phyloP scores from a whole-genome alignment of 2,888 invertebrate species.

The Lepidochrysops patricia region DNA sequence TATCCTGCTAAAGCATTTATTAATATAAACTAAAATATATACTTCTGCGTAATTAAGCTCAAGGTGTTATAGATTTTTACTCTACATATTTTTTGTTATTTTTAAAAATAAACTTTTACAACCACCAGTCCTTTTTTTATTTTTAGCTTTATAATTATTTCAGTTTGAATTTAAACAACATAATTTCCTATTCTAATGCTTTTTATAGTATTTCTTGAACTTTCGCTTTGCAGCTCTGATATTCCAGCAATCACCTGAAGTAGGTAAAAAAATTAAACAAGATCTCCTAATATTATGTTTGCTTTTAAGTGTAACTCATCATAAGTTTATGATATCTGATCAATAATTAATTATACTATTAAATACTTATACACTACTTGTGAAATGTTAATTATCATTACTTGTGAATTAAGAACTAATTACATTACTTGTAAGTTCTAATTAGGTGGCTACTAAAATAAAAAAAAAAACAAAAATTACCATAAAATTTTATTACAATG shows the following conservation, averaged over 20 bases:
- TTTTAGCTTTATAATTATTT: neutral
- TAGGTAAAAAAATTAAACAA: neutral
- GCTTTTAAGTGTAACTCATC: no score
- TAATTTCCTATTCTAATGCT: conserved; percentile 48
- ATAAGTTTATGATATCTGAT: no score
- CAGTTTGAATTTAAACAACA: conserved; percentile 33
- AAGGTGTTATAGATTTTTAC: no score
- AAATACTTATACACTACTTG: no score
- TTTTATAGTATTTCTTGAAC: conserved; percentile 55
- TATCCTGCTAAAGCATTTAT: neutral
- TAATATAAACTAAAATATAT: neutral
- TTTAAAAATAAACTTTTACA: neutral
- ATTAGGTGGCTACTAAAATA: neutral
- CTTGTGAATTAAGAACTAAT: neutral
- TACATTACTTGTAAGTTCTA: neutral
- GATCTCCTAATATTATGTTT: no score
- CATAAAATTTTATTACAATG: conserved; percentile 38
- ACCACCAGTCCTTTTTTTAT: neutral
- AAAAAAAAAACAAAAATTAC: conserved; percentile 29
- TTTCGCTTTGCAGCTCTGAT: conserved; percentile 61
- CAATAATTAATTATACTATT: no score
- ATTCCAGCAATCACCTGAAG: conserved; percentile 52
- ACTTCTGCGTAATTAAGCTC: no score
- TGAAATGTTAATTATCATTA: neutral
- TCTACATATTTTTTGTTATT: no score